Evolutionary conservation across 2,113 vertebrate species (phyloP).

Genomic region (Pseudopodoces humilis): DNA sequence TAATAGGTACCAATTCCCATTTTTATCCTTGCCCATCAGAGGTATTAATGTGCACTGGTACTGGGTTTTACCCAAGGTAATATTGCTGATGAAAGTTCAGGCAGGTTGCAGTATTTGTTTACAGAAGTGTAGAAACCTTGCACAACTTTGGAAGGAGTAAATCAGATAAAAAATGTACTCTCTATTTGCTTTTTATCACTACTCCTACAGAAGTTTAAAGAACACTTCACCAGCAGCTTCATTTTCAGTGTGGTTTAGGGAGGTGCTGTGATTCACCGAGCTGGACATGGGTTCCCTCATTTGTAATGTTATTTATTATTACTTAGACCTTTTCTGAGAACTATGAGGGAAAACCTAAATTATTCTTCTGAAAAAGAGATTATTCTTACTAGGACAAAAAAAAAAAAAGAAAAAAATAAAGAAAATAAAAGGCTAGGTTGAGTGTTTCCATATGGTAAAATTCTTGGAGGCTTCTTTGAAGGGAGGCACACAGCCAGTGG

Average conservation of each 20-base stretch:
- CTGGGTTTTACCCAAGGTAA: neutral
- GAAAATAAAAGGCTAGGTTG: neutral
- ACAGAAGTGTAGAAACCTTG: neutral
- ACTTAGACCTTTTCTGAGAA: neutral
- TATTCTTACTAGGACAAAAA: neutral
- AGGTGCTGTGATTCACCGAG: neutral
- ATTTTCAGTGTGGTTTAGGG: constrained; percentile 36
- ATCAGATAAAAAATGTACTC: constrained; percentile 32
- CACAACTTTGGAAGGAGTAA: neutral
- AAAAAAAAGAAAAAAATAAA: too few species aligned
- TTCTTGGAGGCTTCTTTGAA: neutral
- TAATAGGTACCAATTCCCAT: neutral
- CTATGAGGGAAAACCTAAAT: neutral
- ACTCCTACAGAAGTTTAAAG: constrained; percentile 53
- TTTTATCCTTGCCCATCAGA: neutral
- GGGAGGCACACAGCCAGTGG: neutral
- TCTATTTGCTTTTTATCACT: neutral
- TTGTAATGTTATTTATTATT: neutral
- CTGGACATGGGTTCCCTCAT: constrained; percentile 7
- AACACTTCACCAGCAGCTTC: neutral
- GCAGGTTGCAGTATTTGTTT: neutral
- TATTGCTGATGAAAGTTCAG: neutral
- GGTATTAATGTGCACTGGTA: neutral
- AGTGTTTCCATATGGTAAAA: neutral
- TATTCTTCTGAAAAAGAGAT: neutral